Evolutionary conservation across 2,797 vertebrate genomes (phyloP).

Genomic region (Acropternis orthonyx): DNA sequence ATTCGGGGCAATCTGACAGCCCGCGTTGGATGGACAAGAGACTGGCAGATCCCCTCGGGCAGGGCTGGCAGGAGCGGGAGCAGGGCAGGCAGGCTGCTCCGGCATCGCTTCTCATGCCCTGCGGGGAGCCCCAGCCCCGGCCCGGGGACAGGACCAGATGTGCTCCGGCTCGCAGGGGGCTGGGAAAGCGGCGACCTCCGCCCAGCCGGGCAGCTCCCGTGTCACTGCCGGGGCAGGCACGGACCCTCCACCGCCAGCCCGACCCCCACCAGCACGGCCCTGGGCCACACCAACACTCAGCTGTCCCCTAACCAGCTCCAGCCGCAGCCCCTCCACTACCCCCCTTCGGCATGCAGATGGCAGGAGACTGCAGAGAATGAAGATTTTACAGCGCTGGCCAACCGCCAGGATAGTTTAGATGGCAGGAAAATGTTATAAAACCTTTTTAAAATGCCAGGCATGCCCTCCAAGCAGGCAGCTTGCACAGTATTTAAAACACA

Average conservation of each 20-base stretch:
- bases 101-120: slow-evolving; percentile 54
- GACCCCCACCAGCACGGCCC: neutral
- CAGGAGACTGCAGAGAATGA: slow-evolving; percentile 29
- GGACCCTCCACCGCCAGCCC: slow-evolving; percentile 25
- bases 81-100: neutral
- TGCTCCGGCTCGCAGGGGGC: slow-evolving; percentile 49
- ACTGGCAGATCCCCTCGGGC: rapidly evolving
- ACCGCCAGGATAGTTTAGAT: neutral
- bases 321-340: neutral
- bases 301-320: neutral
- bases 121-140: slow-evolving; percentile 74
- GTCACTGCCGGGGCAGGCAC: neutral
- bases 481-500: neutral
- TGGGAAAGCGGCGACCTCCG: slow-evolving; percentile 84
- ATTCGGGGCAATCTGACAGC: neutral
- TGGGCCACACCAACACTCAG: rapidly evolving
- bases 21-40: rapidly evolving
- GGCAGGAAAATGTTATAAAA: neutral
- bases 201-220: slow-evolving; percentile 16
- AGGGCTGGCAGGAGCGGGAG: neutral
- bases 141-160: slow-evolving; percentile 81
- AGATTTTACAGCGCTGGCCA: neutral
- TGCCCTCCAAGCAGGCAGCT: neutral
- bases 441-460: slow-evolving; percentile 25
- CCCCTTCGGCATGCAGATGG: neutral